Base-by-base conservation (phyloP, 2,113 vertebrate species). In the Morone chrysops region DNA sequence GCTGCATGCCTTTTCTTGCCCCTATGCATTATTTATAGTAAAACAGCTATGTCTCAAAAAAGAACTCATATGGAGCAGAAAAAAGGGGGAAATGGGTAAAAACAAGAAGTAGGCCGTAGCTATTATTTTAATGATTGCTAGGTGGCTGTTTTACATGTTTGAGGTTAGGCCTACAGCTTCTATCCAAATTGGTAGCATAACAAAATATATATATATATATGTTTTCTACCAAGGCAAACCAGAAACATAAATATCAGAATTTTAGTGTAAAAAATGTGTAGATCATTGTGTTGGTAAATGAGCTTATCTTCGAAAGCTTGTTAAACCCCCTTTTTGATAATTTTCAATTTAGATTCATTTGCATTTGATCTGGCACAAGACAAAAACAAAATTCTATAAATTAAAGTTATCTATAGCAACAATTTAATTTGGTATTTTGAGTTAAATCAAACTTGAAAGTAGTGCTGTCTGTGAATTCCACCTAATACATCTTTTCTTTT, bases 1-100 rank as follows among this genome's bases (percentile, higher is more conserved):
- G 76, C 80, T 70, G 65, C 66, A 38, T 65, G 81, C 78, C 74
- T 85, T 84, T 80, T 60, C 74, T 45, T 84, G 54, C 80, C 70
- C 45, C 38, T 20, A 20, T 92, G 76, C 69, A 92, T 92, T 87
- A 91, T 93, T 93, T 60, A 92, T 81, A 70, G 22, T 88, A 80
- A 86, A 91, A 80, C 59, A 83, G 60, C 80, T 17, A 86, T 73
- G 80, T 84, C 87, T 90, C 53, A 84, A 90, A 93, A 93, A 90
- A 89, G 73, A 80, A 89, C 70, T 73, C 41, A 71, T 86, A 78
- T 86, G 45, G 56, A 84, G 68, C 83, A 88, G 50, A 85, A 88
- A 89, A 89, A 78, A 43, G 8, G 36, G 45, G 22, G 62, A 81
- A 70, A 5, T 20, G 45, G 61, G 16, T 41, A 71, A 78, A 85